Evolutionary conservation across 2,888 invertebrate genomes (phyloP).

Genomic region (Acleris cristana): DNA sequence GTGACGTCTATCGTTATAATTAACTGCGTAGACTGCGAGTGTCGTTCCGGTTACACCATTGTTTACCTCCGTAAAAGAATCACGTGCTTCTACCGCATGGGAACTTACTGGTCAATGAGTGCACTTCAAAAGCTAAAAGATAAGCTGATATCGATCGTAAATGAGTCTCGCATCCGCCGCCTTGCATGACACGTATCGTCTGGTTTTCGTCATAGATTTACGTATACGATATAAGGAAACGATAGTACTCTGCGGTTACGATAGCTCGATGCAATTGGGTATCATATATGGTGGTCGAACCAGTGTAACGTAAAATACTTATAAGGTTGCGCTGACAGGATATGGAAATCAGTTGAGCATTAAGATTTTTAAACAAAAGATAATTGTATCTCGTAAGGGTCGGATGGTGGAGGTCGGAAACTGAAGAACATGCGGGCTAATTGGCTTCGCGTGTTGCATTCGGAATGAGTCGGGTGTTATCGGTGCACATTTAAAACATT

Average conservation of each 20-base stretch:
- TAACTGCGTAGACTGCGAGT: slow-evolving; percentile 59
- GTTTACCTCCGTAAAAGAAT: slow-evolving; percentile 57
- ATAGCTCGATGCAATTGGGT: slow-evolving; percentile 39
- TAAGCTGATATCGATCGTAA: slow-evolving; percentile 44
- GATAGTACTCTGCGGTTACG: slow-evolving; percentile 47
- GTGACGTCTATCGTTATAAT: slow-evolving; percentile 69
- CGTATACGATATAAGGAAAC: slow-evolving; percentile 29
- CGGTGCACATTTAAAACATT: slow-evolving; percentile 50
- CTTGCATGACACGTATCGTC: slow-evolving; percentile 15
- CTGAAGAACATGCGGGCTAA: slow-evolving; percentile 68
- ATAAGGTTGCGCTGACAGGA: slow-evolving; percentile 18
- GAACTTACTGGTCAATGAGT: slow-evolving; percentile 14
- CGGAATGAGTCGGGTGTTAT: slow-evolving; percentile 53
- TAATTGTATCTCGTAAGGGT: slow-evolving; percentile 46
- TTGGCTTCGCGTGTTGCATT: slow-evolving; percentile 61
- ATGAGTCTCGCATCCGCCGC: slow-evolving; percentile 44
- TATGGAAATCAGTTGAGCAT: background rate
- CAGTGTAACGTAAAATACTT: slow-evolving; percentile 27
- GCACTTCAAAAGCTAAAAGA: slow-evolving; percentile 44
- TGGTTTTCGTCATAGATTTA: slow-evolving; percentile 28
- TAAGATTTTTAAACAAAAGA: slow-evolving; percentile 12
- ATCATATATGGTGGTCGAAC: slow-evolving; percentile 37
- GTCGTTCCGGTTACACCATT: slow-evolving; percentile 52
- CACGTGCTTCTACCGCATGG: slow-evolving; percentile 42
- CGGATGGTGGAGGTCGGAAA: slow-evolving; percentile 53